phyloP scores from a whole-genome alignment of 53 echinoderm and acorn worm species.

The Crossaster papposus region DNA sequence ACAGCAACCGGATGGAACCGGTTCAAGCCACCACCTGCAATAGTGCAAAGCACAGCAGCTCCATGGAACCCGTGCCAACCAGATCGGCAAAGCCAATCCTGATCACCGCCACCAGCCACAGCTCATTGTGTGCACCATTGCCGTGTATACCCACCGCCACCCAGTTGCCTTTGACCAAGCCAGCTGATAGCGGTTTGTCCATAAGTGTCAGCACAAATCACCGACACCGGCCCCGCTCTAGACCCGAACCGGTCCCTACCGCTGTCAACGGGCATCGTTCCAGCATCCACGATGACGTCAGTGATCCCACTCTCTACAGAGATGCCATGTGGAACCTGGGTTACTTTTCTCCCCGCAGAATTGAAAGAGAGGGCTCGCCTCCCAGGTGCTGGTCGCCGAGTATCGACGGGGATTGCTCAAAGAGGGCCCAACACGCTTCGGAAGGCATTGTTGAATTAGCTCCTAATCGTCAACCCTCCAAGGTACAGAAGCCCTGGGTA shows the following conservation, averaged over 20 bases:
- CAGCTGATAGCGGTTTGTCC: not conserved
- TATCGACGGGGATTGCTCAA: not conserved
- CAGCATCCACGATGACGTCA: not conserved
- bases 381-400: slow-evolving; percentile 86
- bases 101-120: slow-evolving; percentile 2
- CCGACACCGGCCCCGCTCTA: not conserved
- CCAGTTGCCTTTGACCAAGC: not conserved
- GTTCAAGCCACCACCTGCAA: not conserved
- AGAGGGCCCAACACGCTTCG: not conserved
- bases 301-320: slow-evolving; percentile 42
- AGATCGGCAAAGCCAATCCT: not conserved
- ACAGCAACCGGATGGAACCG: not conserved
- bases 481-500: not conserved
- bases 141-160: not conserved
- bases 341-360: slow-evolving; percentile 73
- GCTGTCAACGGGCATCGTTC: slow-evolving; percentile 43
- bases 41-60: not conserved
- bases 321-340: slow-evolving; percentile 84
- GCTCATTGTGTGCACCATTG: slow-evolving; percentile 13
- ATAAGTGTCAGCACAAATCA: slow-evolving; percentile 1
- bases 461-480: not conserved
- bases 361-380: slow-evolving; percentile 65
- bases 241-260: not conserved
- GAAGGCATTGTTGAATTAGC: not conserved
- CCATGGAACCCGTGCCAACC: not conserved